Conservation (phyloP, 2,113 vertebrate species). For the Atherinomorus stipes region DNA sequence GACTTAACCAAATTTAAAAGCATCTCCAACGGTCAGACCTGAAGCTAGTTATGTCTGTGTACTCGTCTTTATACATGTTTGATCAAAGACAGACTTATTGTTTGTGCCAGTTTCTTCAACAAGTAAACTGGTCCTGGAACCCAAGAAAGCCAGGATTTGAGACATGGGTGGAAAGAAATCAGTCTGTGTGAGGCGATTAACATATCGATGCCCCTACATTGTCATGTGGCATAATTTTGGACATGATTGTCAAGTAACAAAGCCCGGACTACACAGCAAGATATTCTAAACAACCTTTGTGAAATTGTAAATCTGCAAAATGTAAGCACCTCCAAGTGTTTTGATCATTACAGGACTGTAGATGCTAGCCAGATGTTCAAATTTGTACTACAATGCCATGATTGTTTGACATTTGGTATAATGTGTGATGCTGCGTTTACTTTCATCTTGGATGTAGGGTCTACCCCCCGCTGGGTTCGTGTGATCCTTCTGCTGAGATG, state of each 20-base stretch:
- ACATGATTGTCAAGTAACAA: background rate
- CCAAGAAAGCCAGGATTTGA: conserved; percentile 24
- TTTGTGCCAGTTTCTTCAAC: conserved; percentile 49
- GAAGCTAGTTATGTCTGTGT: conserved; percentile 26
- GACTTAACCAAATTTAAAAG: conserved; percentile 15
- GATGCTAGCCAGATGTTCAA: background rate
- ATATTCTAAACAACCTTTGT: background rate
- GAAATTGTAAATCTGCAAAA: background rate
- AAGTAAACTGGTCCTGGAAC: conserved; percentile 28
- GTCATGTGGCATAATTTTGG: background rate
- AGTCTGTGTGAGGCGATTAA: conserved; percentile 10
- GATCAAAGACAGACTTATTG: conserved; percentile 70
- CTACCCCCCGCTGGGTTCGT: background rate
- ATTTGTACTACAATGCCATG: background rate
- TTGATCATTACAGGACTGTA: background rate
- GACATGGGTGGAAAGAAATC: background rate
- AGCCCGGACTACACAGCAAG: background rate
- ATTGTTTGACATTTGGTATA: conserved; percentile 28
- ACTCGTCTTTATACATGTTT: conserved; percentile 57
- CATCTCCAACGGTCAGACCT: conserved; percentile 40
- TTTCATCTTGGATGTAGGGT: background rate
- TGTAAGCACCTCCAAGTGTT: background rate
- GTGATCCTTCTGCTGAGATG: conserved; percentile 18
- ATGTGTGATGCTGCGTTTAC: conserved; percentile 19
- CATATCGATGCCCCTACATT: background rate